A percentile compares a stretch with the other conserved stretches of the same genome.
These are phyloP conservation scores for Hafferia zeledoni DNA, from an alignment of 2,797 vertebrate species.

Conservation along the genomic window DNA sequence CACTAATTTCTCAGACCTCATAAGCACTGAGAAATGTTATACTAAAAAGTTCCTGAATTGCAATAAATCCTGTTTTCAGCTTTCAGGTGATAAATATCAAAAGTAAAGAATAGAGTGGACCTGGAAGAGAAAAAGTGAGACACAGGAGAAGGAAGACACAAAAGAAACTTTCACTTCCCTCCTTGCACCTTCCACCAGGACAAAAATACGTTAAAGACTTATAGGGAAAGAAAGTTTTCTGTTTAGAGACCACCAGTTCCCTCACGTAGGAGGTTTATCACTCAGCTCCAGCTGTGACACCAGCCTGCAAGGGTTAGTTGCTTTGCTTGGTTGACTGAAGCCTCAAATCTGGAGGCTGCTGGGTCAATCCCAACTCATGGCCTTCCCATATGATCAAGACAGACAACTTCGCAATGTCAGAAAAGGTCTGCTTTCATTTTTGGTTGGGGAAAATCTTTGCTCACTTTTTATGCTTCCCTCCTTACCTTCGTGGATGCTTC, in stretches of 20 bases:
- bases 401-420: neutral
- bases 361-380: conserved; percentile 12
- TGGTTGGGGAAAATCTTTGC: neutral
- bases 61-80: neutral
- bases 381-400: conserved; percentile 5
- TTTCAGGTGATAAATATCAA: neutral
- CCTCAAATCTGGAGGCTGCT: conserved; percentile 13
- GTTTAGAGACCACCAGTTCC: neutral
- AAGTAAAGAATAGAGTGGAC: neutral
- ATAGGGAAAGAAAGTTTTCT: neutral
- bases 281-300: conserved; percentile 43
- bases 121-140: neutral
- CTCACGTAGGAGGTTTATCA: neutral
- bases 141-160: neutral
- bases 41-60: neutral
- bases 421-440: conserved; percentile 19
- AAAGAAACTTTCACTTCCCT: neutral
- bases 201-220: neutral
- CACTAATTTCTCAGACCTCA: neutral
- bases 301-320: conserved; percentile 37
- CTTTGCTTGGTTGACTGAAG: conserved; percentile 54
- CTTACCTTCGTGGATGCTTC: neutral
- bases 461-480: conserved; percentile 5
- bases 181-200: neutral
- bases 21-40: neutral